phyloP scores from a whole-genome alignment of 2,797 vertebrate genomes.

The Alcedo atthis region DNA sequence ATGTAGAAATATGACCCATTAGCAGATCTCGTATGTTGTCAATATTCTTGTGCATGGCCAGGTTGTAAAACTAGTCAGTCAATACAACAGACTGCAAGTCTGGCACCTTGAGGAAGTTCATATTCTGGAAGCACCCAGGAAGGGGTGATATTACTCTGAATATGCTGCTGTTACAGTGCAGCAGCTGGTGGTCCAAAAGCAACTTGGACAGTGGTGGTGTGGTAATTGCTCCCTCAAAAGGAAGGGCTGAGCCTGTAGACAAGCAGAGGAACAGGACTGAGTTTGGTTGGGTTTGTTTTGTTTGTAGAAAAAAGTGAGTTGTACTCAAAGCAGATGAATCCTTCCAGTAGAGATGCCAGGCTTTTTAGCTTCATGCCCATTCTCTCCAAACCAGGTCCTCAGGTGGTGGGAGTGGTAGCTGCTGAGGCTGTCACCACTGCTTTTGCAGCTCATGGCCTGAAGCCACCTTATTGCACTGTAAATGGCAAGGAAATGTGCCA shows the following conservation, averaged over 20 bases:
- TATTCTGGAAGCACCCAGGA: background rate
- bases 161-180: background rate
- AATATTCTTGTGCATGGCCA: background rate
- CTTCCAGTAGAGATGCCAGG: accelerated
- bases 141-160: background rate
- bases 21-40: background rate
- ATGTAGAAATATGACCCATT: background rate
- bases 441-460: background rate
- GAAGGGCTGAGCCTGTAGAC: accelerated
- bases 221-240: background rate
- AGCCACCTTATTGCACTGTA: background rate
- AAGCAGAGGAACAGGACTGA: background rate
- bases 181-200: background rate
- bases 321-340: background rate
- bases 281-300: accelerated
- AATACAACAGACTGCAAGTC: background rate
- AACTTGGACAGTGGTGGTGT: background rate
- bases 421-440: background rate
- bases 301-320: background rate
- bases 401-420: accelerated
- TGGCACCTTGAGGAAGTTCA: background rate
- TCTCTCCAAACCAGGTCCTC: background rate
- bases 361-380: background rate
- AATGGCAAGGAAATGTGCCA: accelerated
- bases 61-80: background rate